Conservation (phyloP, 2,797 vertebrate genomes). For the Phrynocephalus guinanensis region DNA sequence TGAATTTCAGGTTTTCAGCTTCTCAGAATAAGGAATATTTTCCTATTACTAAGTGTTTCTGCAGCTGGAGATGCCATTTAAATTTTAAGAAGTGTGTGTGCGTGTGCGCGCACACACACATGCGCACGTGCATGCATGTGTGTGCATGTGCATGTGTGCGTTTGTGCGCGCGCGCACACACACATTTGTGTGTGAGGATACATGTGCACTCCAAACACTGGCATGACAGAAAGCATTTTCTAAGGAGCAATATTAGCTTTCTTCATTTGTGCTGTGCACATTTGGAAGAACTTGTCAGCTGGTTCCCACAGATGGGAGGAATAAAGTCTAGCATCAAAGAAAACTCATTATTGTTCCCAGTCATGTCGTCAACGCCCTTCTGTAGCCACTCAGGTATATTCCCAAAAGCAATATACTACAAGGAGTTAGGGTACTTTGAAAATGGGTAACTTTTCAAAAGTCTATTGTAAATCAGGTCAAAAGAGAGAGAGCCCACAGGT, state of each 20-base stretch:
- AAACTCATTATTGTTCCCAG: conserved; percentile 36
- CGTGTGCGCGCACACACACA: too few relatives aligned
- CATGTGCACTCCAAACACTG: background rate
- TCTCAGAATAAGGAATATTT: background rate
- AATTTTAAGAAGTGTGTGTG: background rate
- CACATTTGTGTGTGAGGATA: too few relatives aligned
- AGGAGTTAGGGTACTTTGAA: conserved; percentile 49
- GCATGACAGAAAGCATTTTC: conserved; percentile 1
- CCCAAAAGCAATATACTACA: conserved; percentile 25
- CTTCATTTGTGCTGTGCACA: background rate
- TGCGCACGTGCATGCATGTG: too few relatives aligned
- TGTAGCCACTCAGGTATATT: conserved; percentile 55
- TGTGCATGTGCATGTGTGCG: too few relatives aligned
- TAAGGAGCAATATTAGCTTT: conserved; percentile 32
- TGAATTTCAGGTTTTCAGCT: background rate
- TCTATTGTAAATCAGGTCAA: conserved; percentile 31
- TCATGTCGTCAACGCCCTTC: conserved; percentile 48
- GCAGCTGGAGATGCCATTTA: background rate
- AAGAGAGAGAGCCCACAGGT: conserved; percentile 31
- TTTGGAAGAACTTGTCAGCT: conserved; percentile 20
- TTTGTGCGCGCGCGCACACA: too few relatives aligned
- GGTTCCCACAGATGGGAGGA: conserved; percentile 54
- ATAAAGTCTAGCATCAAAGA: conserved; percentile 49
- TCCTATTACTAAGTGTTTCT: background rate
- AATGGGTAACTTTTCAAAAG: conserved; percentile 53